phyloP scores from a whole-genome alignment of 2,113 vertebrate genomes.

The Xenopus tropicalis region UCB_Xtro_10.0 CM004451.2:54665001-54665500 shows the following conservation, averaged over 20 bases:
- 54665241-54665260: constrained; percentile 12
- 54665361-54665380: background rate
- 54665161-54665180: background rate
- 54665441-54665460: background rate
- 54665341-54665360: background rate
- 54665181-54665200: too few species aligned
- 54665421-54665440: constrained; percentile 28
- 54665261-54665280: background rate
- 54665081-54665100: too few species aligned
- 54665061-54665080: too few species aligned
- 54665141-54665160: background rate
- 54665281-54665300: constrained; percentile 6
- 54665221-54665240: too few species aligned
- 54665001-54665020: too few species aligned
- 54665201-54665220: too few species aligned
- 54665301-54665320: constrained; percentile 1
- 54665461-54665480: background rate
- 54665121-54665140: too few species aligned
- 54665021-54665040: too few species aligned
- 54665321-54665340: constrained; percentile 21
- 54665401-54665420: constrained; percentile 21
- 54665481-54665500: background rate
- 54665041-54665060: too few species aligned
- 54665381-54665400: constrained; percentile 29
- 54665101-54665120: too few species aligned